phyloP scores from a whole-genome alignment of 2,113 vertebrate genomes.

The Cebus imitator region DNA sequence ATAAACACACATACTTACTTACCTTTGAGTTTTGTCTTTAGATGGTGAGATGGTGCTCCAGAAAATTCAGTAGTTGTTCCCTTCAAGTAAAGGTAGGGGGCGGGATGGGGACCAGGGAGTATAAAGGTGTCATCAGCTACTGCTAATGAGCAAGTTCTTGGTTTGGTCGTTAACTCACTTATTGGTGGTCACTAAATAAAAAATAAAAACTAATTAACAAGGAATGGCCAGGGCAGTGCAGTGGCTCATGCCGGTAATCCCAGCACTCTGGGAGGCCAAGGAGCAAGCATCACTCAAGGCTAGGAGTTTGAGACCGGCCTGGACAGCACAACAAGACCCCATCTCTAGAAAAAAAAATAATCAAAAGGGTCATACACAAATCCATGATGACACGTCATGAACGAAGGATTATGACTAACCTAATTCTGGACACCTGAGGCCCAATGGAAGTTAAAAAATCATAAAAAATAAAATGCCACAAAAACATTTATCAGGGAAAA shows the following conservation, averaged over 20 bases:
- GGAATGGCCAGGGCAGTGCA: too few relatives aligned
- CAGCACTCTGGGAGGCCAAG: too few relatives aligned
- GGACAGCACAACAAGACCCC: too few relatives aligned
- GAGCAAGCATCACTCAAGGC: too few relatives aligned
- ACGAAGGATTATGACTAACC: background rate
- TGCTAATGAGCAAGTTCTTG: accelerated
- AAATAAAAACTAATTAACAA: background rate
- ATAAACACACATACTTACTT: background rate
- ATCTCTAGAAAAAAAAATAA: background rate
- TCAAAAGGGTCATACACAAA: background rate
- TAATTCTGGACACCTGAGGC: background rate
- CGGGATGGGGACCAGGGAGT: background rate
- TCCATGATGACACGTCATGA: background rate
- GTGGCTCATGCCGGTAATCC: too few relatives aligned
- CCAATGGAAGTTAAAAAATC: background rate
- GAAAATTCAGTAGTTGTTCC: background rate
- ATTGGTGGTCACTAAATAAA: background rate
- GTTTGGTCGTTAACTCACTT: accelerated
- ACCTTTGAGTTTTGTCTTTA: background rate
- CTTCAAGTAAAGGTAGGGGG: background rate
- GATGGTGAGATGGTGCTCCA: background rate
- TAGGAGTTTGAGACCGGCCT: too few relatives aligned
- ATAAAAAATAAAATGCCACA: background rate
- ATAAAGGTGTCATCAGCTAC: accelerated
- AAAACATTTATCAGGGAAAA: background rate